Conservation (phyloP, 2,888 invertebrate species). For the Caenorhabditis sp. region DNA sequence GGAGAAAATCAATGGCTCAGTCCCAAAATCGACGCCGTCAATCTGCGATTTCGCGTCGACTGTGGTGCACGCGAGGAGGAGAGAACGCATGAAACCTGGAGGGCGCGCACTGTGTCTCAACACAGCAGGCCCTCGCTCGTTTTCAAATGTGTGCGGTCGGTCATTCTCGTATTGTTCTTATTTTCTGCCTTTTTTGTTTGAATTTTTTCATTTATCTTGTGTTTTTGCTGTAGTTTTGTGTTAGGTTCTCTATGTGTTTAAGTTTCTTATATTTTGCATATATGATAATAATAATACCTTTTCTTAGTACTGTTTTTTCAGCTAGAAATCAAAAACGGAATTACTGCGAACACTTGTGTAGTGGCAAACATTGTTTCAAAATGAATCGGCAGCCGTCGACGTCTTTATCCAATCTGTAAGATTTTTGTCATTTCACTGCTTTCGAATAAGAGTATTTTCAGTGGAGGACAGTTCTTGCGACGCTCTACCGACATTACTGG, state of each 20-base stretch:
- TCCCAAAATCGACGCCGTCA: too few species aligned
- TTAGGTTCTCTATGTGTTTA: too few species aligned
- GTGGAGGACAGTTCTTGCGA: too few species aligned
- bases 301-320: constrained; percentile 1
- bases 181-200: neutral
- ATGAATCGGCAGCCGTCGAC: neutral
- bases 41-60: neutral
- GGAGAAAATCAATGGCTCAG: too few species aligned
- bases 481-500: neutral
- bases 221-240: too few species aligned
- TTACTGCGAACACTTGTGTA: too few species aligned
- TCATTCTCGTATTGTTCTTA: neutral
- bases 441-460: neutral
- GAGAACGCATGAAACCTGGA: neutral
- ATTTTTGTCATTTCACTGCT: neutral
- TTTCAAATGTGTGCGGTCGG: neutral
- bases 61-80: neutral
- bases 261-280: too few species aligned
- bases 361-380: too few species aligned
- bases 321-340: too few species aligned
- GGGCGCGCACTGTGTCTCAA: neutral
- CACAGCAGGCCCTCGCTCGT: neutral
- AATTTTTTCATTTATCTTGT: too few species aligned
- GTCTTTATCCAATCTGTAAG: neutral
- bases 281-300: too few species aligned